Conservation (phyloP, 2,797 vertebrate species). For the Catamblyrhynchus diadema region DNA sequence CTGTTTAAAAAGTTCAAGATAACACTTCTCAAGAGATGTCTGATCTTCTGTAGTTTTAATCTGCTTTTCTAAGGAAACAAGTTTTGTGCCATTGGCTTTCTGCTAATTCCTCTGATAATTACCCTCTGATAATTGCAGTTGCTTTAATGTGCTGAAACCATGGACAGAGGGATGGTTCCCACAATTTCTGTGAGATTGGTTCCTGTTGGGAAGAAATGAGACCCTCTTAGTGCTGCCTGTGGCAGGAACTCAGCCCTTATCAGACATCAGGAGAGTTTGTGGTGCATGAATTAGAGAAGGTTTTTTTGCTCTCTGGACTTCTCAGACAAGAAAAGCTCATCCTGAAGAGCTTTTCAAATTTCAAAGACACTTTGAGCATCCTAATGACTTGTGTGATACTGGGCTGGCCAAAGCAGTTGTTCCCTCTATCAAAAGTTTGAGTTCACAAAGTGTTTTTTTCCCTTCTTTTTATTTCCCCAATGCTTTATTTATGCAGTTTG, state of each 20-base stretch:
- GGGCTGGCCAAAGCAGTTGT: neutral
- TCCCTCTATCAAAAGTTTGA: neutral
- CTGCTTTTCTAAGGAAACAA: neutral
- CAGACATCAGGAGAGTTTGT: neutral
- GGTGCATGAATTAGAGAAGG: neutral
- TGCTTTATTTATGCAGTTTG: neutral
- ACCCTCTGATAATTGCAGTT: neutral
- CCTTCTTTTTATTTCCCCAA: neutral
- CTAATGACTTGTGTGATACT: neutral
- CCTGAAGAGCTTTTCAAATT: neutral
- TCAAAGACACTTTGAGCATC: neutral
- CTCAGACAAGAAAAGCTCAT: neutral
- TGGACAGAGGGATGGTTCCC: neutral
- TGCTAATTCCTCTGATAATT: neutral
- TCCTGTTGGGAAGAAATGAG: neutral
- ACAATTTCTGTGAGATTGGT: neutral
- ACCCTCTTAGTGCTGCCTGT: neutral
- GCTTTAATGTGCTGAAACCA: neutral
- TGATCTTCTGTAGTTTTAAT: neutral
- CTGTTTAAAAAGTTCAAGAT: neutral
- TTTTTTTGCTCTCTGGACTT: neutral
- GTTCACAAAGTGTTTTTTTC: neutral
- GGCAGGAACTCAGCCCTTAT: neutral
- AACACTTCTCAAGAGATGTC: neutral
- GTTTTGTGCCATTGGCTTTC: neutral